phyloP scores from a whole-genome alignment of 2,888 invertebrate genomes.

The Diarsia rubi region DNA sequence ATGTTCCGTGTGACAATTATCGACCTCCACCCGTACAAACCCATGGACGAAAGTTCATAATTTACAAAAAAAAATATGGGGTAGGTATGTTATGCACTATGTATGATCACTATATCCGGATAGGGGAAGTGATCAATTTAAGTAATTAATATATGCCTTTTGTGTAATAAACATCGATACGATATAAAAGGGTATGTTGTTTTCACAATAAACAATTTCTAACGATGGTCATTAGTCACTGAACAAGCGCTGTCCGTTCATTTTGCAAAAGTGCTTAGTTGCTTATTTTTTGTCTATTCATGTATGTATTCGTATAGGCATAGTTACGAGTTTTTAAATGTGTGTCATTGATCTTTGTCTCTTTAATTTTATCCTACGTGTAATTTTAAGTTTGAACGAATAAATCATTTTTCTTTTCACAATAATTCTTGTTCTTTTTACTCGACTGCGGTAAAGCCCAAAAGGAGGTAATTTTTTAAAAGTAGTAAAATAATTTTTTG shows the following conservation, averaged over 20 bases:
- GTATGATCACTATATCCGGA: neutral
- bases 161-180: slow-evolving; percentile 1
- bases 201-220: slow-evolving; percentile 1
- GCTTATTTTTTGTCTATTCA: neutral
- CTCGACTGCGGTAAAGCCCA: too few species aligned
- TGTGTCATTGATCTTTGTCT: slow-evolving; percentile 3
- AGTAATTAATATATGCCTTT: slow-evolving; percentile 16
- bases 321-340: neutral
- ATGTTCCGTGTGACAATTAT: too few species aligned
- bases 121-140: neutral
- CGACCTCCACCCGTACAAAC: too few species aligned
- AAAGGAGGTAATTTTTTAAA: too few species aligned
- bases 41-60: too few species aligned
- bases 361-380: neutral
- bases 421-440: neutral
- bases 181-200: slow-evolving; percentile 7
- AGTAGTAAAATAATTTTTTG: too few species aligned
- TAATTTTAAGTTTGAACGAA: neutral
- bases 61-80: neutral
- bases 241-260: neutral
- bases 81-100: too few species aligned
- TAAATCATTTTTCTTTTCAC: neutral
- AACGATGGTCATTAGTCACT: neutral
- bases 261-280: neutral
- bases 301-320: neutral